These are phyloP conservation scores for Carassius carassius DNA, from an alignment of 2,113 vertebrate genomes.

Conservation along the genomic window DNA sequence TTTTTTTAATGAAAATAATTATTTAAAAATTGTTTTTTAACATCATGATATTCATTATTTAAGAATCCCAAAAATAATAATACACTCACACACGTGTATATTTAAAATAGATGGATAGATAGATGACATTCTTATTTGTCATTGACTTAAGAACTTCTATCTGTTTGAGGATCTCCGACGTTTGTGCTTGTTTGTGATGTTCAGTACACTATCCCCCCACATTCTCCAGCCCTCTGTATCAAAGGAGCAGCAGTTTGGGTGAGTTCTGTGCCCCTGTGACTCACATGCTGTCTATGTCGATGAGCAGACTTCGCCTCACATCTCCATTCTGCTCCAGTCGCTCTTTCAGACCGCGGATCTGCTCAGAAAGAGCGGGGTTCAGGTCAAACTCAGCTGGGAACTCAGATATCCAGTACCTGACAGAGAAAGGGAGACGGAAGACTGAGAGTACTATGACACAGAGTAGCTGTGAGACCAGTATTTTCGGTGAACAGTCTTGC, in stretches of 20 bases:
- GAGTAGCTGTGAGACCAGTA: conserved; percentile 31
- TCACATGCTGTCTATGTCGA: conserved; percentile 81
- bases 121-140: not conserved
- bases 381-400: conserved; percentile 82
- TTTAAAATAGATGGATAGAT: too few relatives aligned
- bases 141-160: not conserved
- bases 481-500: conserved; percentile 13
- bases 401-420: conserved; percentile 81
- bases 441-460: not conserved
- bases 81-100: too few relatives aligned
- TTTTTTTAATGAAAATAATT: too few relatives aligned
- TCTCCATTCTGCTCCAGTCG: conserved; percentile 73
- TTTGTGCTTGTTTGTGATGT: not conserved
- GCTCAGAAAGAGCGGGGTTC: conserved; percentile 77
- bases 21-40: too few relatives aligned
- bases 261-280: conserved; percentile 55
- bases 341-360: conserved; percentile 79
- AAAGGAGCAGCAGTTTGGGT: conserved; percentile 10
- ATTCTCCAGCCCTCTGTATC: not conserved
- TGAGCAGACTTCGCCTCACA: conserved; percentile 73
- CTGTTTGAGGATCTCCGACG: not conserved
- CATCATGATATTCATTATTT: too few relatives aligned
- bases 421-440: conserved; percentile 11
- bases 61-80: too few relatives aligned
- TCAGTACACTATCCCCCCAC: not conserved